Evolutionary conservation across 2,113 vertebrate genomes (phyloP).

Genomic region (Mobula birostris): DNA sequence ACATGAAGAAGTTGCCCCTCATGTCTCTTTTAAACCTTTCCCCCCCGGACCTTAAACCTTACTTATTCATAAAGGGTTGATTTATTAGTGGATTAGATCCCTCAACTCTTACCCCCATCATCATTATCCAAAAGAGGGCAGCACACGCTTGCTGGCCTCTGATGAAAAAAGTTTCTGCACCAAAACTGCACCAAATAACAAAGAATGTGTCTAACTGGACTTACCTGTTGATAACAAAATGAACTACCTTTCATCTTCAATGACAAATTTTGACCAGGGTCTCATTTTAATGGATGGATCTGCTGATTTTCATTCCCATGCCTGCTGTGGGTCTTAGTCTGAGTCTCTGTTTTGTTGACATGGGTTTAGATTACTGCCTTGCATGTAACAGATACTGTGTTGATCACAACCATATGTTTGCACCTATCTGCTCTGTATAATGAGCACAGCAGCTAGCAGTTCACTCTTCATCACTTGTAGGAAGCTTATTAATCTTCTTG

Average conservation of each 20-base stretch:
- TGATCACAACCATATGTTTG: conserved; percentile 12
- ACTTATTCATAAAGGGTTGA: neutral
- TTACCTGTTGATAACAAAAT: neutral
- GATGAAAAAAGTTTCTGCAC: neutral
- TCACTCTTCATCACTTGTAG: neutral
- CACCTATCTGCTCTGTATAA: neutral
- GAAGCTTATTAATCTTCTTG: neutral
- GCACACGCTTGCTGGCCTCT: neutral
- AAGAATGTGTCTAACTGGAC: neutral
- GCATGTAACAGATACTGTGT: neutral
- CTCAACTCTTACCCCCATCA: neutral
- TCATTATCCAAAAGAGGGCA: neutral
- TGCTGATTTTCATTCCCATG: conserved; percentile 18
- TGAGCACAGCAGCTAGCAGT: neutral
- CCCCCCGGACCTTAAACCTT: too few species aligned
- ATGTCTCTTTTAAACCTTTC: too few species aligned
- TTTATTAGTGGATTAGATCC: neutral
- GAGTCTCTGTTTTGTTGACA: neutral
- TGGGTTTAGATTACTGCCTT: neutral
- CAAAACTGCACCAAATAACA: neutral
- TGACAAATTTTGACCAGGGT: neutral
- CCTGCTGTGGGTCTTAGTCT: neutral
- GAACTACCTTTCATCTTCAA: neutral
- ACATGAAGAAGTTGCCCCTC: too few species aligned
- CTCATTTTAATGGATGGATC: neutral